phyloP scores from a whole-genome alignment of 2,888 invertebrate species.

The Strigamia crassipes region DNA sequence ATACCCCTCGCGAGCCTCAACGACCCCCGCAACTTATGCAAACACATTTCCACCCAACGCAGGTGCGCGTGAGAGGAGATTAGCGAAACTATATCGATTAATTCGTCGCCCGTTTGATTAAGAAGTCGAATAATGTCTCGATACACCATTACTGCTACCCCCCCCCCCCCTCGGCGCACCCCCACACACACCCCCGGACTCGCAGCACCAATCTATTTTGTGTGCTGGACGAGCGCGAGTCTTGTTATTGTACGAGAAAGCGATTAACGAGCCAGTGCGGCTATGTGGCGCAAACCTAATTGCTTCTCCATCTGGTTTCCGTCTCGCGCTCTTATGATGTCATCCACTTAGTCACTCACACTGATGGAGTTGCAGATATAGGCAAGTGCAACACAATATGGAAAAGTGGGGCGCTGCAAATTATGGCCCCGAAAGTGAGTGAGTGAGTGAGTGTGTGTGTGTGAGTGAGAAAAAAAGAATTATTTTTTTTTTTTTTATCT shows the following conservation, averaged over 20 bases:
- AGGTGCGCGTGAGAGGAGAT: constrained; percentile 17
- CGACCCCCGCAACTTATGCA: not conserved
- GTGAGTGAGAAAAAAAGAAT: no score
- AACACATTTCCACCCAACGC: not conserved
- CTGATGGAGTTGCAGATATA: constrained; percentile 28
- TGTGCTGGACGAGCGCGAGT: not conserved
- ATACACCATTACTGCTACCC: no score
- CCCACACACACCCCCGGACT: no score
- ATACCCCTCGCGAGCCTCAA: not conserved
- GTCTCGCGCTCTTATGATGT: constrained; percentile 23
- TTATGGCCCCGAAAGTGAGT: not conserved
- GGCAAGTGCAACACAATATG: constrained; percentile 20
- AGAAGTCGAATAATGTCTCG: not conserved
- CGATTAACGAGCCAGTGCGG: constrained; percentile 20
- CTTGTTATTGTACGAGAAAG: constrained; percentile 8
- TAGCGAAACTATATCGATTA: not conserved
- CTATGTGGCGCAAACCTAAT: constrained; percentile 28
- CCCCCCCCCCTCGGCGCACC: no score
- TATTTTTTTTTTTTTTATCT: no score
- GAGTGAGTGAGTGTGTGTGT: no score
- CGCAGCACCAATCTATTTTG: not conserved
- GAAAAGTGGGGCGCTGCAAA: not conserved
- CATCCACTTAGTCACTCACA: constrained; percentile 34
- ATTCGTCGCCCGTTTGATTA: not conserved
- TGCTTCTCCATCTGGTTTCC: constrained; percentile 31